Conservation (phyloP, 2,888 invertebrate species). For the Chaetogeoica ovagalla region DNA sequence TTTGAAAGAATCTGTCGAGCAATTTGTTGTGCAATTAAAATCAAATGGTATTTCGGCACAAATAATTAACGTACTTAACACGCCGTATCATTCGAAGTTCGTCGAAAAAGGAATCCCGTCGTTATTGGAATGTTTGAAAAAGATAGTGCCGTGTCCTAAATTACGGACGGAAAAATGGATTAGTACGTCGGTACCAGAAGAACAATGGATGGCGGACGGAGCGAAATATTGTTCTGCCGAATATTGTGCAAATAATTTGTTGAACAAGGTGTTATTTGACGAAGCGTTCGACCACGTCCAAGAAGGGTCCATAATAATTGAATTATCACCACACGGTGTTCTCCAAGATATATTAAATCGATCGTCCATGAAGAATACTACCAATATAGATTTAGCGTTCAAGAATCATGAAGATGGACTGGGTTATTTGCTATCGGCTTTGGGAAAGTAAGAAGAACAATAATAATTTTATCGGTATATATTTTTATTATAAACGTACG, state of each 20-base stretch:
- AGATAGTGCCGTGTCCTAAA: conserved; percentile 69
- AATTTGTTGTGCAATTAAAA: conserved; percentile 68
- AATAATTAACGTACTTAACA: conserved; percentile 82
- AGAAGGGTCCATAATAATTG: conserved; percentile 68
- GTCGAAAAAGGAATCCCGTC: conserved; percentile 74
- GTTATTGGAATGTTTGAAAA: conserved; percentile 67
- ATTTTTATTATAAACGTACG: not conserved
- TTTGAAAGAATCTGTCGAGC: conserved; percentile 70
- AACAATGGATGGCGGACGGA: conserved; percentile 70
- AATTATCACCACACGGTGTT: conserved; percentile 72
- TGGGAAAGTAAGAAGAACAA: conserved; percentile 60
- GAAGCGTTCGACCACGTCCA: conserved; percentile 69
- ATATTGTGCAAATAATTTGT: conserved; percentile 84
- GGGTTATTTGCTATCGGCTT: conserved; percentile 59
- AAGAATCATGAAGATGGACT: conserved; percentile 63
- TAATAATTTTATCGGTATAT: not conserved
- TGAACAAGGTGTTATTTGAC: conserved; percentile 68
- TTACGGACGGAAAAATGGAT: conserved; percentile 77
- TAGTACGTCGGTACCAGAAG: conserved; percentile 77
- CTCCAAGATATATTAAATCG: conserved; percentile 70
- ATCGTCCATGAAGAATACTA: conserved; percentile 63
- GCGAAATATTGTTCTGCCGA: conserved; percentile 76
- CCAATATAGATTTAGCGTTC: conserved; percentile 67
- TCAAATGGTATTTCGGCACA: conserved; percentile 77
- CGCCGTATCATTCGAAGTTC: conserved; percentile 86